phyloP scores from a whole-genome alignment of 2,888 invertebrate species.

The Slavum lentiscoides region DNA sequence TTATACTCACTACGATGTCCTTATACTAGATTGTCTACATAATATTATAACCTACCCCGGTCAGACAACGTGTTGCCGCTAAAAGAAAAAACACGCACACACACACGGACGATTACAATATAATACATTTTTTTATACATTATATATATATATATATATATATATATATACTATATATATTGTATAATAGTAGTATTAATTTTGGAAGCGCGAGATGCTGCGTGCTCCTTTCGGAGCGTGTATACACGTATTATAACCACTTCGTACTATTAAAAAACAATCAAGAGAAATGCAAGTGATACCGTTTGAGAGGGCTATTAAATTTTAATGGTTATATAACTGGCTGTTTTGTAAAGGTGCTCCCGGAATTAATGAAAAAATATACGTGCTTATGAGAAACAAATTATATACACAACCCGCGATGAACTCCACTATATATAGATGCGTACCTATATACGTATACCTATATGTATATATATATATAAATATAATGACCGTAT shows the following conservation, averaged over 20 bases:
- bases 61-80: too few species aligned
- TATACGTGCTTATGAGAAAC: conserved; percentile 30
- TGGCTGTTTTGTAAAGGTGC: conserved; percentile 34
- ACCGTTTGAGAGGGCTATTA: conserved; percentile 32
- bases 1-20: too few species aligned
- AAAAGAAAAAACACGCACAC: neutral
- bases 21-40: too few species aligned
- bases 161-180: too few species aligned
- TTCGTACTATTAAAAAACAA: conserved; percentile 41
- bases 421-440: neutral
- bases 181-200: too few species aligned
- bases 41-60: too few species aligned
- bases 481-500: neutral
- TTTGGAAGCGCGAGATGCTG: too few species aligned
- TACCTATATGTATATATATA: neutral
- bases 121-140: too few species aligned
- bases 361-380: conserved; percentile 41
- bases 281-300: conserved; percentile 30
- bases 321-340: conserved; percentile 43
- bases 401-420: conserved; percentile 24
- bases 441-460: neutral
- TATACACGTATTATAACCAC: neutral
- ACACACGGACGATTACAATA: neutral
- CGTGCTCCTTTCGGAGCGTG: neutral
- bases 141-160: too few species aligned